Percentiles rank a stretch among this genome's conserved stretches.
phyloP scores from a whole-genome alignment of 2,113 vertebrate genomes.

The Ciconia maguari region DNA sequence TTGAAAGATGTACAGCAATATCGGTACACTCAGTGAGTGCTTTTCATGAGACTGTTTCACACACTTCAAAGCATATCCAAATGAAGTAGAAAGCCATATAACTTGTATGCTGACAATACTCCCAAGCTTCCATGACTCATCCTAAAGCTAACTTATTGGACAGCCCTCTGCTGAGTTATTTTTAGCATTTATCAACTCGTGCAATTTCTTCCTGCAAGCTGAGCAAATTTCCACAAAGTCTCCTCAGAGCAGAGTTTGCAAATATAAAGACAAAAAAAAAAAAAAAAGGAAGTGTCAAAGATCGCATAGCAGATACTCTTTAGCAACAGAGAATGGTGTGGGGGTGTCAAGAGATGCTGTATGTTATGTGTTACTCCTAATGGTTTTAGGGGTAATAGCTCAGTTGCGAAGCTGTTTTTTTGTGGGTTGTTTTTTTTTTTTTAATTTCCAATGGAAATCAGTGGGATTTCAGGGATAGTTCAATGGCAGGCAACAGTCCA shows the following conservation, averaged over 20 bases:
- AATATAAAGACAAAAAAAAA: background rate
- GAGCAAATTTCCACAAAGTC: constrained; percentile 8
- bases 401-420: background rate
- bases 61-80: background rate
- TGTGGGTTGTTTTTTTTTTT: background rate
- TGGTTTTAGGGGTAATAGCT: background rate
- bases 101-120: background rate
- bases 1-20: background rate
- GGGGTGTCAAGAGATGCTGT: rapidly evolving
- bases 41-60: background rate
- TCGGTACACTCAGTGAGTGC: background rate
- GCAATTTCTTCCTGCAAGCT: constrained; percentile 40
- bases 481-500: background rate
- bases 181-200: constrained; percentile 39
- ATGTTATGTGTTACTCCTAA: background rate
- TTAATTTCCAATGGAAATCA: background rate
- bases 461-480: background rate
- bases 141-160: constrained; percentile 14
- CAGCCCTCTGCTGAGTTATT: constrained; percentile 32
- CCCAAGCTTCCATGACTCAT: constrained; percentile 14
- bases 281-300: background rate
- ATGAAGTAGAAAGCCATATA: background rate
- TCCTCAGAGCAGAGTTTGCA: background rate
- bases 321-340: background rate
- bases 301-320: background rate